These are phyloP conservation scores for Brachyalestes nurse DNA, from an alignment of 2,797 vertebrate genomes.

Conservation along the genomic window DNA sequence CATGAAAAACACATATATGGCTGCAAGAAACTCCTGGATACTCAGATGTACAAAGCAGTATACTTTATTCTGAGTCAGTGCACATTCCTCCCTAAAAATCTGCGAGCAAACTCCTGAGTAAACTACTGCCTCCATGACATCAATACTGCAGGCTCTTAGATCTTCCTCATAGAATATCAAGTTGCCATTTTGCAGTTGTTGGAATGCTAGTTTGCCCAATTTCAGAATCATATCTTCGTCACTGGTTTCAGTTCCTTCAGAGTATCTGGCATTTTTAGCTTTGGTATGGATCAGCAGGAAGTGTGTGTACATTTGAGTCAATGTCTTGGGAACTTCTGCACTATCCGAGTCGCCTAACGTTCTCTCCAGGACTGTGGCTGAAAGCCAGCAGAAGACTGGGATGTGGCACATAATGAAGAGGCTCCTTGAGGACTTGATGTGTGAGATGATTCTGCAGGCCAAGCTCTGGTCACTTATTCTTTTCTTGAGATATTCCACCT, in stretches of 20 bases:
- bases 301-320: conserved; percentile 56
- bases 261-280: conserved; percentile 49
- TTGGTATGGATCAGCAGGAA: conserved; percentile 53
- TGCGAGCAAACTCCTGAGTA: conserved; percentile 56
- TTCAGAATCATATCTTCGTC: conserved; percentile 43
- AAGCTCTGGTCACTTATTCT: conserved; percentile 48
- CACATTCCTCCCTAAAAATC: conserved; percentile 55
- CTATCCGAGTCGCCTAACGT: conserved; percentile 30
- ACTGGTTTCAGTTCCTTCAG: background rate
- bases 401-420: conserved; percentile 63
- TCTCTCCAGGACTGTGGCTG: conserved; percentile 49
- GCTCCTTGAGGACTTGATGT: conserved; percentile 53
- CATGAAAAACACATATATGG: conserved; percentile 45
- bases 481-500: conserved; percentile 58
- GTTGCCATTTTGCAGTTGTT: conserved; percentile 54
- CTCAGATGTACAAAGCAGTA: conserved; percentile 57
- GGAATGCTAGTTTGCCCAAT: conserved; percentile 50
- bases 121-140: conserved; percentile 48
- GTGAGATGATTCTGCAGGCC: conserved; percentile 43
- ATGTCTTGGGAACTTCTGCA: conserved; percentile 45
- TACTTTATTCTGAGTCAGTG: conserved; percentile 40
- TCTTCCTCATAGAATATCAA: conserved; percentile 58
- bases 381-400: conserved; percentile 61
- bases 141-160: conserved; percentile 46
- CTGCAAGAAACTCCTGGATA: conserved; percentile 57